Evolutionary conservation across 2,113 vertebrate species (phyloP), one percentile per base, ranked within the genome.

Genomic region (Gnathonemus longibarbis): DNA sequence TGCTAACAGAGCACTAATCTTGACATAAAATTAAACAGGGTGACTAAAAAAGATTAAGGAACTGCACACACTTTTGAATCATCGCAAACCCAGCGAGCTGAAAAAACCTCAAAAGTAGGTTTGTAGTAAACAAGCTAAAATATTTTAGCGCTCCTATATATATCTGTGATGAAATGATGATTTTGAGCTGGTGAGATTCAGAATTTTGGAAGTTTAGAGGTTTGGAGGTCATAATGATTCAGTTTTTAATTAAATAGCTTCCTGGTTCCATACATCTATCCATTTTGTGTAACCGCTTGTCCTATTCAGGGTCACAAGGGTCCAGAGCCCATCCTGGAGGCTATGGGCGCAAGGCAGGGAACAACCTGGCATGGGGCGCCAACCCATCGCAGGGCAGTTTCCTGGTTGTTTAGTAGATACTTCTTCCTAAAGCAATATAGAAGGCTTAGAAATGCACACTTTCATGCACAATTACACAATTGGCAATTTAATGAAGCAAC

Each of bases 21-120:
- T 19, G 66, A 48, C 88, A 88, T 66, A 48, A 58, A 58, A 46
- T 88, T 88, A 66, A 88, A 87, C 27, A 53, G 49, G 85, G 31
- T 52, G 85, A 56, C 85, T 53, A 35, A 87, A 87, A 53, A 50
- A 87, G 85, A 87, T 53, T 53, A 35, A 87, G 31, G 53, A 53
- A 56, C 49, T 53, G 85, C 27, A 87, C 31, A 87, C 85, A 53
- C 85, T 53, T 87, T 5, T 87, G 50, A 56, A 53, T 87, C 85
- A 87, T 35, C 4, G 8, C 62, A 39, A 53, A 56, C 17, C 11
- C 85, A 52, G 50, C 0, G 10, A 52, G 50, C 27, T 19, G 11
- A 87, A 21, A 21, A 19, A 35, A 87, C 35, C 50, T 53, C 49
- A 87, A 35, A 53, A 21, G 85, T n/a, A 42, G 31, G 4, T 80